Conservation (phyloP, 2,888 invertebrate species). For the Phyllotreta cruciferae region DNA sequence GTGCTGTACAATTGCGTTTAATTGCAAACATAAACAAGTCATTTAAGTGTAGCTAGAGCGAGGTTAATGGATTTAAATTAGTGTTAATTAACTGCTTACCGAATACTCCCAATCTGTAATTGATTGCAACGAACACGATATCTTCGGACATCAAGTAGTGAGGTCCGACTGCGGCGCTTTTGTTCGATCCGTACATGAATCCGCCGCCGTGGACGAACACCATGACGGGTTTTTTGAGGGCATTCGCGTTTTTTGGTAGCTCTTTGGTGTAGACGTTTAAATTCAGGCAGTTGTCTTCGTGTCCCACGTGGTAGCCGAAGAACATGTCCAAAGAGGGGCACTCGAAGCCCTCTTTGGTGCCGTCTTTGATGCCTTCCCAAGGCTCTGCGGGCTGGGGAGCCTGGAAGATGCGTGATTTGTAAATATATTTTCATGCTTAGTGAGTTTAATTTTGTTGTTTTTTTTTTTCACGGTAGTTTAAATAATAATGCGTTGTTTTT, state of each 20-base stretch:
- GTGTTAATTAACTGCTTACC: conserved; percentile 46
- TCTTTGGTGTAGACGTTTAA: conserved; percentile 61
- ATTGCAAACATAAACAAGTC: conserved; percentile 2
- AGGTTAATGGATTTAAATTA: conserved; percentile 1
- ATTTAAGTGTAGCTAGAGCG: not conserved
- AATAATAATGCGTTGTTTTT: too few species aligned
- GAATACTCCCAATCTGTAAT: conserved; percentile 57
- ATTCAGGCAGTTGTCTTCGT: conserved; percentile 63
- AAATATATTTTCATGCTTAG: not conserved
- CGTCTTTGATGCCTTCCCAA: conserved; percentile 55
- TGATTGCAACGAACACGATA: conserved; percentile 55
- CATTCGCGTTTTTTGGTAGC: conserved; percentile 33
- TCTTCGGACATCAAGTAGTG: conserved; percentile 56
- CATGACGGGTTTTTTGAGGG: conserved; percentile 56
- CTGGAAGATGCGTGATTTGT: conserved; percentile 41
- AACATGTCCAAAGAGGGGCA: conserved; percentile 50
- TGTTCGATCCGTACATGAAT: conserved; percentile 54
- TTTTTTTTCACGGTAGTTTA: too few species aligned
- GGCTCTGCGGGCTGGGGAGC: conserved; percentile 55
- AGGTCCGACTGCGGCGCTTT: conserved; percentile 53
- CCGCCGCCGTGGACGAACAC: conserved; percentile 61
- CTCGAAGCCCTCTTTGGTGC: conserved; percentile 53
- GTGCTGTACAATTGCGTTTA: too few species aligned
- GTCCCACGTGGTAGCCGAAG: conserved; percentile 57
- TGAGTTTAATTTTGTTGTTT: not conserved